phyloP scores from a whole-genome alignment of 2,797 vertebrate species.

The Moxostoma hubbsi region DNA sequence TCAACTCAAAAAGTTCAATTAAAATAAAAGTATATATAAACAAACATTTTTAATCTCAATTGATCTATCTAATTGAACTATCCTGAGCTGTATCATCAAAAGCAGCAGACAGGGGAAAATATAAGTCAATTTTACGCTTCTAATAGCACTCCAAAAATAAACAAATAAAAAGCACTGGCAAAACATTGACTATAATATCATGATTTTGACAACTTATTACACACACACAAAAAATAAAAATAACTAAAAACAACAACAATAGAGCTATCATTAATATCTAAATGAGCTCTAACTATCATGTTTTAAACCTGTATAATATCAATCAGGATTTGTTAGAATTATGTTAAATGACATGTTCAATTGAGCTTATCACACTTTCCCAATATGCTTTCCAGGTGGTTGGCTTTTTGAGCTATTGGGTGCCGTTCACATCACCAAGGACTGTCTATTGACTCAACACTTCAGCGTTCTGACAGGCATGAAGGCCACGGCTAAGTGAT shows the following conservation, averaged over 20 bases:
- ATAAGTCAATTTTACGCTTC: too few species aligned
- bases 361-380: constrained; percentile 40
- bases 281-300: neutral
- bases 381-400: constrained; percentile 52
- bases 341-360: constrained; percentile 33
- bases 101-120: too few species aligned
- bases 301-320: constrained; percentile 30
- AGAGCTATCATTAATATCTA: constrained; percentile 7
- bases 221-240: too few species aligned
- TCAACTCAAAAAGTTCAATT: too few species aligned
- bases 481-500: constrained; percentile 54
- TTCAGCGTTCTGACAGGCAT: constrained; percentile 51
- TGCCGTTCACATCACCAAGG: constrained; percentile 48
- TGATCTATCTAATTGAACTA: too few species aligned
- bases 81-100: too few species aligned
- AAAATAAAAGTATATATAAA: too few species aligned
- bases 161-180: neutral
- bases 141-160: too few species aligned
- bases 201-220: too few species aligned
- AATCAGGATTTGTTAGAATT: constrained; percentile 14
- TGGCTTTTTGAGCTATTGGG: constrained; percentile 44
- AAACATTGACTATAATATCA: neutral
- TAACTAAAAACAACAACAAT: too few species aligned
- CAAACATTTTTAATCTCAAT: too few species aligned
- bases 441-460: constrained; percentile 52